Conservation (phyloP, 2,797 vertebrate species). For the Simalia tracyae region DNA sequence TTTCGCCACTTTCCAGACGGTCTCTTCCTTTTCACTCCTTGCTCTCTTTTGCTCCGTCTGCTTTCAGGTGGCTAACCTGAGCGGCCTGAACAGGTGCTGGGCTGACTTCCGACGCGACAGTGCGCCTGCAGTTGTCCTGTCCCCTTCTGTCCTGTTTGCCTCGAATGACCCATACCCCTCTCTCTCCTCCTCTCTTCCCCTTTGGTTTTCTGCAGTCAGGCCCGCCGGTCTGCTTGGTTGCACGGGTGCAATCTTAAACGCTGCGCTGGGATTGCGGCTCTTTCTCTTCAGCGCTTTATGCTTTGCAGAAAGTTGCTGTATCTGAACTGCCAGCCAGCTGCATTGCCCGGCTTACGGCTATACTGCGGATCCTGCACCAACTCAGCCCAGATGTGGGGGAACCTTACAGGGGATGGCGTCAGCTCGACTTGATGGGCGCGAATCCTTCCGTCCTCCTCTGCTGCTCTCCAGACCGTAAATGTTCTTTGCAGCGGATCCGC, state of each 20-base stretch:
- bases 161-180: too few species aligned
- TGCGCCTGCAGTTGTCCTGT: background rate
- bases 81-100: too few species aligned
- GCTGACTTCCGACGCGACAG: background rate
- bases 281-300: background rate
- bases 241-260: background rate
- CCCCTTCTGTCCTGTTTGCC: background rate
- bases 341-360: too few species aligned
- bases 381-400: background rate
- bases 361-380: background rate
- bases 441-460: background rate
- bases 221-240: background rate
- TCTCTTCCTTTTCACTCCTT: accelerated
- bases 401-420: background rate
- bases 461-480: background rate
- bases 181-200: background rate
- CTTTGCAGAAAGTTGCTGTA: background rate
- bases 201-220: background rate
- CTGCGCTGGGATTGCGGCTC: background rate
- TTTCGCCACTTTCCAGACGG: background rate
- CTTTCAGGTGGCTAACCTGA: background rate
- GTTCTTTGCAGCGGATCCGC: background rate
- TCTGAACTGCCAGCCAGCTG: too few species aligned
- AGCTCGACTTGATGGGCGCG: background rate
- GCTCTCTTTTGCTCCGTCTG: background rate